Base-by-base conservation (phyloP, 2,113 vertebrate genomes). In the Toxotes jaculatrix region DNA sequence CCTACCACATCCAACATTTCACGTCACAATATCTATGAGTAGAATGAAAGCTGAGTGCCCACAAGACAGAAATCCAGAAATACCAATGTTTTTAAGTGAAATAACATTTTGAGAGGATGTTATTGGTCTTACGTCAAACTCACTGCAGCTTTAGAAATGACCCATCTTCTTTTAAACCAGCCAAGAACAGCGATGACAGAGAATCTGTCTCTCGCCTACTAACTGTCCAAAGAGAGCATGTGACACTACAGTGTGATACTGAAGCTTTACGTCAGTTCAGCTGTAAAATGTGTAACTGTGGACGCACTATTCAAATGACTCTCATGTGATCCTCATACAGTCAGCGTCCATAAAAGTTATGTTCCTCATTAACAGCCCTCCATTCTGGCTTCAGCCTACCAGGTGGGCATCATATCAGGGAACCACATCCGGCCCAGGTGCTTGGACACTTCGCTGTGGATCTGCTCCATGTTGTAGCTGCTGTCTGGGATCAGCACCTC, bases 391-490 rank as follows among this genome's bases (percentile, higher is more conserved):
- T 65, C 57, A 66, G n/a, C 70, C 80, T 92, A 98, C 98, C 97
- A 99, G 1, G 97, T 98, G 60, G 97, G 97, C 98, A 99, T 99
- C 97, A 98, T 97, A 60, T 99, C 97, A 3, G 97, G 97, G 91
- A 97, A 98, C 97, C 98, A 99, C 61, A 97, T 96, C 80, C 97
- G 96, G 42, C 97, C 97, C 9, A 99, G 95, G 89, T 99, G 97
- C 90, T 98, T 98, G 23, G 97, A 98, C 81, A 99, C 97, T 90
- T 99, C 97, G 93, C 97, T 97, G 1, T 98, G 97, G 89, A 99
- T 98, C 92, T 99, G 97, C 89, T 99, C 97, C 89, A 97, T 94
- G 92, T 93, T 97, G 92, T 97, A 98, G 82, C 96, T 97, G 90
- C 97, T 97, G 91, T 99, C 97, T 72, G 98, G 97, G 89, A 98